These are phyloP conservation scores for Drosophila vallismaia DNA, from an alignment of 2,888 invertebrate genomes.

Conservation along the genomic window DNA sequence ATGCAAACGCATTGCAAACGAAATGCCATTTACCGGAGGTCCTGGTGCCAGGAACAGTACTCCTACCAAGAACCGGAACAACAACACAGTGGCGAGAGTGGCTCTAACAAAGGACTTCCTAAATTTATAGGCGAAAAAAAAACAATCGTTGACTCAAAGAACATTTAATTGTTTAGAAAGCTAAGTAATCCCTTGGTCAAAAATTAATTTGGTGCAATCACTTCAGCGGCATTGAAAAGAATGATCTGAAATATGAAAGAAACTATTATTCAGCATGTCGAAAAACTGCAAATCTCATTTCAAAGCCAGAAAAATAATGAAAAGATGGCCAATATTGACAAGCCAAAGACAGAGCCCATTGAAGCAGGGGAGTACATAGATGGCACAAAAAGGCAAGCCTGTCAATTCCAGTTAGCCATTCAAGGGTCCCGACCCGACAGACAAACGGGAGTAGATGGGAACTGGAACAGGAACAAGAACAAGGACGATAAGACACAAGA, in stretches of 20 bases:
- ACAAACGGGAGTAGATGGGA: conserved; percentile 11
- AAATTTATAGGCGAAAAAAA: conserved; percentile 67
- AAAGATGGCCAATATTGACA: conserved; percentile 48
- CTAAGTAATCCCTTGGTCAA: conserved; percentile 14
- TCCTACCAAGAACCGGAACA: neutral
- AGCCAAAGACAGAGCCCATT: conserved; percentile 40
- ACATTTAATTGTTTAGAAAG: conserved; percentile 65
- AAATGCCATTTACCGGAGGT: conserved; percentile 64
- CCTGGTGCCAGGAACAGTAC: conserved; percentile 13
- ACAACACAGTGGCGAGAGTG: neutral
- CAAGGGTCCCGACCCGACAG: conserved; percentile 39
- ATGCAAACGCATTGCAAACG: conserved; percentile 51
- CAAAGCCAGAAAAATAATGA: conserved; percentile 34
- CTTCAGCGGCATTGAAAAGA: conserved; percentile 28
- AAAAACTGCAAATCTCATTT: conserved; percentile 73
- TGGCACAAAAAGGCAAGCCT: conserved; percentile 65
- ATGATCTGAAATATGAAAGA: conserved; percentile 30
- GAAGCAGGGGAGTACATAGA: conserved; percentile 15
- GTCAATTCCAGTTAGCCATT: conserved; percentile 72
- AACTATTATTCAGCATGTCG: conserved; percentile 59
- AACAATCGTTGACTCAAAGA: conserved; percentile 38
- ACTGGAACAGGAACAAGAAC: conserved; percentile 1
- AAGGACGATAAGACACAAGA: conserved; percentile 7
- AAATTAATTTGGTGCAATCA: conserved; percentile 50
- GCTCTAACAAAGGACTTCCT: conserved; percentile 68